These are phyloP conservation scores for Sceliomorpha sp. DNA, from an alignment of 2,888 invertebrate species.

Conservation along the genomic window DNA sequence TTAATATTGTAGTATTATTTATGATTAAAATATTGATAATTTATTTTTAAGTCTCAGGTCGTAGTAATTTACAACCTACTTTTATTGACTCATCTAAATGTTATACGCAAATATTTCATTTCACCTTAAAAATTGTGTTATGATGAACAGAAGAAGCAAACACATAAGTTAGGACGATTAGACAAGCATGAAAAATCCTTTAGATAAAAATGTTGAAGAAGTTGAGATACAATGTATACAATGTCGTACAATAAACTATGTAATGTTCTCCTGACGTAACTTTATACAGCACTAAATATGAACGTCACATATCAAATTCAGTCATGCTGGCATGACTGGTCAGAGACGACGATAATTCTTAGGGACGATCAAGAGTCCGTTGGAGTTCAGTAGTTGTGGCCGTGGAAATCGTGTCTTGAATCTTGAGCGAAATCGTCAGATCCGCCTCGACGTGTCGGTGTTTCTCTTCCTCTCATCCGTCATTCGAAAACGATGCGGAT, in stretches of 20 bases:
- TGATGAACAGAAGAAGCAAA: too few species aligned
- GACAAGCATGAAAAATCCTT: too few species aligned
- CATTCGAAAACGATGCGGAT: slow-evolving; percentile 18
- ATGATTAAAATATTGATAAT: too few species aligned
- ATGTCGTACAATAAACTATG: slow-evolving; percentile 15
- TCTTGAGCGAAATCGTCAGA: slow-evolving; percentile 62
- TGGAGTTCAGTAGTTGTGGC: slow-evolving; percentile 71
- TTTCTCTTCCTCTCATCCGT: slow-evolving; percentile 49
- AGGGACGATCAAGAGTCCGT: slow-evolving; percentile 73
- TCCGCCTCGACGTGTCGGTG: slow-evolving; percentile 65
- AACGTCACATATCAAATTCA: slow-evolving; percentile 21
- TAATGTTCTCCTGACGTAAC: slow-evolving; percentile 30
- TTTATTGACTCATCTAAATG: too few species aligned
- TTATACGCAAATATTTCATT: too few species aligned
- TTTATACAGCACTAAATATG: slow-evolving; percentile 3
- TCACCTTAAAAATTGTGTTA: too few species aligned
- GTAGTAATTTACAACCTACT: too few species aligned
- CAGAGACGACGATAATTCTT: slow-evolving; percentile 69
- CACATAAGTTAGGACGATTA: too few species aligned
- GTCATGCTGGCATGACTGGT: slow-evolving; percentile 2
- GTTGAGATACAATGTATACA: too few species aligned
- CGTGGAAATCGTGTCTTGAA: slow-evolving; percentile 66
- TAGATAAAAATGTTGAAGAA: too few species aligned
- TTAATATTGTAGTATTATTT: too few species aligned
- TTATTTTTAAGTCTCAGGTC: too few species aligned